These are phyloP conservation scores for Ictalurus punctatus DNA, from an alignment of 2,113 vertebrate species.

Conservation along the genomic window DNA sequence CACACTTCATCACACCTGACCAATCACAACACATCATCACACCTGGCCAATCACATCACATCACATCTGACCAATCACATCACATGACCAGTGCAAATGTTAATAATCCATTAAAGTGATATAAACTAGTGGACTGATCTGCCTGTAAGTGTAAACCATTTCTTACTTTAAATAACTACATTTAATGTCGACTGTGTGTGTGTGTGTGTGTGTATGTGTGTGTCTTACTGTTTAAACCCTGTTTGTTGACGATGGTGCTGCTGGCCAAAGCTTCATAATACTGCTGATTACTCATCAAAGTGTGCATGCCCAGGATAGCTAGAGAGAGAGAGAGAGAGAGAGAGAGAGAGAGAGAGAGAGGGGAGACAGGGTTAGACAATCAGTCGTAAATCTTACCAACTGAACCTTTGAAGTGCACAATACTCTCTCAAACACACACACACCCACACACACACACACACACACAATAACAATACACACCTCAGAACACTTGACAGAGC, in stretches of 20 bases:
- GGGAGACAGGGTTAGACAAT: not conserved
- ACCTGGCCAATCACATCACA: too few species aligned
- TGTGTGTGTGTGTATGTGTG: not conserved
- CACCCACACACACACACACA: not conserved
- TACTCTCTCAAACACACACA: not conserved
- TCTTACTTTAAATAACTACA: not conserved
- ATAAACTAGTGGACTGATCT: not conserved
- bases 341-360: slow-evolving; percentile 23
- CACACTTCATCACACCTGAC: not conserved
- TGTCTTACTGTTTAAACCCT: slow-evolving; percentile 96
- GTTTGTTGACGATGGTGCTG: slow-evolving; percentile 97
- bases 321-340: slow-evolving; percentile 37
- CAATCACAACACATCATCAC: not conserved
- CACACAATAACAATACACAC: not conserved
- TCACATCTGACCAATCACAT: not conserved
- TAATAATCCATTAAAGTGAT: not conserved
- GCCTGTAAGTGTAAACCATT: too few species aligned
- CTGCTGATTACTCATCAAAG: slow-evolving; percentile 98
- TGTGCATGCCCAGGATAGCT: slow-evolving; percentile 99
- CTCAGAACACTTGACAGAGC: not conserved
- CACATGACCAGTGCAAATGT: not conserved
- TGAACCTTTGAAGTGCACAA: not conserved
- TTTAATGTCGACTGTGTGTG: not conserved
- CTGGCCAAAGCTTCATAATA: slow-evolving; percentile 96
- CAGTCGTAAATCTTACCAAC: not conserved